These are phyloP conservation scores for Notospermus geniculatus DNA, from an alignment of 1,140 invertebrate species.

Conservation along the genomic window DNA sequence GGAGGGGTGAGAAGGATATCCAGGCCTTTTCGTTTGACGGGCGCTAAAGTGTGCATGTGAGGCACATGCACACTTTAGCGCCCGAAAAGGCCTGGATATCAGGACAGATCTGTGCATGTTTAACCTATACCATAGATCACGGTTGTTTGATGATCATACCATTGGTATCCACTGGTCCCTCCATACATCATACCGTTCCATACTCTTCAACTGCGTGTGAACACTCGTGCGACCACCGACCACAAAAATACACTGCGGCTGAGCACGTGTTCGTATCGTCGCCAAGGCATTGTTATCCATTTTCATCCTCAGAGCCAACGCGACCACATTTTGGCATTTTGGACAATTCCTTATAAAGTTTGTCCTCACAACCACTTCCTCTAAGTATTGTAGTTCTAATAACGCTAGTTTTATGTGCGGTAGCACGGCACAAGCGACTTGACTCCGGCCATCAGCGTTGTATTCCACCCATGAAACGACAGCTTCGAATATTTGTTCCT, in stretches of 20 bases:
- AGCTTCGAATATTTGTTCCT: conserved; percentile 64
- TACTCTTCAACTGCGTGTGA: conserved; percentile 48
- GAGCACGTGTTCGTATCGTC: conserved; percentile 37
- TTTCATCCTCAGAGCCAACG: conserved; percentile 41
- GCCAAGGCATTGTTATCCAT: conserved; percentile 37
- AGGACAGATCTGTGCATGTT: too few relatives aligned
- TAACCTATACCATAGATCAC: too few relatives aligned
- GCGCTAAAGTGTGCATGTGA: too few relatives aligned
- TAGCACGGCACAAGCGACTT: conserved; percentile 37
- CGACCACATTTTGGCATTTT: conserved; percentile 52
- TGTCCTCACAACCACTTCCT: conserved; percentile 46
- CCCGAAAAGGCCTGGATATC: too few relatives aligned
- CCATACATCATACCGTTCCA: conserved; percentile 49
- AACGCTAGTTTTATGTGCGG: conserved; percentile 43
- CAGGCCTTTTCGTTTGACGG: too few relatives aligned
- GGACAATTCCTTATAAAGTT: conserved; percentile 48
- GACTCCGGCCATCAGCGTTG: conserved; percentile 29
- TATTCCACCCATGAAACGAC: conserved; percentile 44
- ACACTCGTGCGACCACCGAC: conserved; percentile 50
- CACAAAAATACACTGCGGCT: conserved; percentile 59
- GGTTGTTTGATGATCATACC: conserved; percentile 35
- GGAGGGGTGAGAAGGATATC: too few relatives aligned
- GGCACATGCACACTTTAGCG: too few relatives aligned
- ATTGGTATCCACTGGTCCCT: conserved; percentile 45
- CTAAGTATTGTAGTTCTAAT: conserved; percentile 41